phyloP scores from a whole-genome alignment of 2,113 vertebrate genomes.

The Hydrochoerus hydrochaeris region DNA sequence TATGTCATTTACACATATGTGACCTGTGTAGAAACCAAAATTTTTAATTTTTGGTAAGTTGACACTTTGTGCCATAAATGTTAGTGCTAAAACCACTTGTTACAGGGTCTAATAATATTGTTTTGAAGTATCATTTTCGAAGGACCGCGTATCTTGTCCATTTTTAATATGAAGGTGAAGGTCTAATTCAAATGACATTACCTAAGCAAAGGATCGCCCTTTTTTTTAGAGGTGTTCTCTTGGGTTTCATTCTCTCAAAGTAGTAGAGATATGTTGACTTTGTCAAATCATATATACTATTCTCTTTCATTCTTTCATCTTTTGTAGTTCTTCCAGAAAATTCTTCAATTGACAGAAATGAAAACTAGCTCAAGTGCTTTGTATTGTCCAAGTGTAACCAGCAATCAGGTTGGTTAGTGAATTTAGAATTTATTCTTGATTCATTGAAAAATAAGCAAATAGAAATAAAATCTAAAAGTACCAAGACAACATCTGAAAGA shows the following conservation, averaged over 20 bases:
- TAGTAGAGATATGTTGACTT: neutral
- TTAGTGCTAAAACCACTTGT: neutral
- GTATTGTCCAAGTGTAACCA: neutral
- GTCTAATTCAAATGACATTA: neutral
- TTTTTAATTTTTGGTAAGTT: neutral
- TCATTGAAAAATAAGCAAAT: neutral
- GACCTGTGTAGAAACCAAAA: neutral
- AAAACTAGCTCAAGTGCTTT: neutral
- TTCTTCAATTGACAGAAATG: neutral
- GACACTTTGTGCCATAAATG: neutral
- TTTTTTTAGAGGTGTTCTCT: neutral
- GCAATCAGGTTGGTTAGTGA: neutral
- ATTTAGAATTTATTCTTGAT: neutral
- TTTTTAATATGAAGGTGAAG: neutral
- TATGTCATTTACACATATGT: neutral
- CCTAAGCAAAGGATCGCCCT: neutral
- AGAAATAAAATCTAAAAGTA: neutral
- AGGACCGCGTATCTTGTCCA: neutral
- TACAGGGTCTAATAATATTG: neutral
- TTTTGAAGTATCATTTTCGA: neutral
- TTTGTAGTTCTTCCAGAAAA: neutral
- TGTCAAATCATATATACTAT: neutral
- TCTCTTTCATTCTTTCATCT: too few species aligned
- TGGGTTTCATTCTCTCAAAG: neutral
- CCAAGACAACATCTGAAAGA: neutral